Evolutionary conservation across 2,113 vertebrate genomes (phyloP).

Genomic region (Thalassarche chlororhynchos): DNA sequence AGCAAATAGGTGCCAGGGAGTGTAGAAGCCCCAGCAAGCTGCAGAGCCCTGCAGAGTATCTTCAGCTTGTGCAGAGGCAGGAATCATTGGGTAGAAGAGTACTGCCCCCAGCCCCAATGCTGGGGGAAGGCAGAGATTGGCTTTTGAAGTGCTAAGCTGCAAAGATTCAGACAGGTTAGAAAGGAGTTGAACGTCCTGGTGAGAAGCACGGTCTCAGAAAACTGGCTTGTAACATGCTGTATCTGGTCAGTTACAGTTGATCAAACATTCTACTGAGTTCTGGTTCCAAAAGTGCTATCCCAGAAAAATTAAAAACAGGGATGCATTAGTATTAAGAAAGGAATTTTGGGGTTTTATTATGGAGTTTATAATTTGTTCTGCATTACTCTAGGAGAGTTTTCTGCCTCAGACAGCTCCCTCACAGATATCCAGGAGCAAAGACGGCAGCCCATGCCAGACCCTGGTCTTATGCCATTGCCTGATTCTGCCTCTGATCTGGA

Average conservation of each 20-base stretch:
- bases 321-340: neutral
- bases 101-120: neutral
- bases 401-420: slow-evolving; percentile 89
- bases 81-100: neutral
- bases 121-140: neutral
- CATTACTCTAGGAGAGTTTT: slow-evolving; percentile 84
- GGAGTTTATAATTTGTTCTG: neutral
- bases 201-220: neutral
- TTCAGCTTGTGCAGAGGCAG: neutral
- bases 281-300: neutral
- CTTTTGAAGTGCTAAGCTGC: neutral
- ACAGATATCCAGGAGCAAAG: slow-evolving; percentile 87
- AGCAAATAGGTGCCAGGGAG: neutral
- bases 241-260: neutral
- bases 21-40: neutral
- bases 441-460: slow-evolving; percentile 86
- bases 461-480: slow-evolving; percentile 91
- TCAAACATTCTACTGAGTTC: neutral
- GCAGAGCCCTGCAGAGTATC: neutral
- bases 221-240: neutral
- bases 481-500: slow-evolving; percentile 89
- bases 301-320: neutral
- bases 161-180: neutral
- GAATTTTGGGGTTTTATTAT: neutral
- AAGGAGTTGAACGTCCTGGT: neutral